Percentiles rank a stretch among this genome's conserved stretches.
Conservation (phyloP, 2,797 vertebrate species). For the Glossophaga mutica region DNA sequence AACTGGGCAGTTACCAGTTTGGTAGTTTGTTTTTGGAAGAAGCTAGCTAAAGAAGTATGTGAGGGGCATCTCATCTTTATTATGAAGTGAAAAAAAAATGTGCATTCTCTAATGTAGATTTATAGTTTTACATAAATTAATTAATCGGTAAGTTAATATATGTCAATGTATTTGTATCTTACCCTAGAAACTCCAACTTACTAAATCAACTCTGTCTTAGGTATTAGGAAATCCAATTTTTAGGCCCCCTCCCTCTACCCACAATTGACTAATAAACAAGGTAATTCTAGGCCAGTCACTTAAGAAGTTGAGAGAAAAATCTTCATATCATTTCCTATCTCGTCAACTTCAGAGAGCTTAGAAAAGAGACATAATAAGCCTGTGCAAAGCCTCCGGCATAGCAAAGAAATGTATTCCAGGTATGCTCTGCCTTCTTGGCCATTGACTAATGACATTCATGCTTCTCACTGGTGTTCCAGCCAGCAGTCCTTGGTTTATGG, state of each 20-base stretch:
- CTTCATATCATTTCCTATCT: not conserved
- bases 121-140: not conserved
- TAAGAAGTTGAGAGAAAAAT: not conserved
- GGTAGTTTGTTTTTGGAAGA: not conserved
- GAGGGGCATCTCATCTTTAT: slow-evolving; percentile 8
- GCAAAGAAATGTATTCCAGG: not conserved
- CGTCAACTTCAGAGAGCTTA: not conserved
- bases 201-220: not conserved
- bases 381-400: not conserved
- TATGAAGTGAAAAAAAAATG: slow-evolving; percentile 21
- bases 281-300: not conserved
- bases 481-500: not conserved
- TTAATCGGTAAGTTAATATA: not conserved
- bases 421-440: not conserved
- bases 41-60: not conserved
- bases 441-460: rapidly evolving
- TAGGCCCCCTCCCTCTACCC: not conserved
- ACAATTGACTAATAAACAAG: not conserved
- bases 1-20: not conserved
- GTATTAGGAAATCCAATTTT: not conserved
- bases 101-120: not conserved
- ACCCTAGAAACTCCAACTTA: not conserved
- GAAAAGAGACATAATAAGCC: not conserved
- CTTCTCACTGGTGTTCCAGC: not conserved
- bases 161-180: not conserved